phyloP scores from a whole-genome alignment of 2,113 vertebrate genomes.

The Vulpes ferrilata region DNA sequence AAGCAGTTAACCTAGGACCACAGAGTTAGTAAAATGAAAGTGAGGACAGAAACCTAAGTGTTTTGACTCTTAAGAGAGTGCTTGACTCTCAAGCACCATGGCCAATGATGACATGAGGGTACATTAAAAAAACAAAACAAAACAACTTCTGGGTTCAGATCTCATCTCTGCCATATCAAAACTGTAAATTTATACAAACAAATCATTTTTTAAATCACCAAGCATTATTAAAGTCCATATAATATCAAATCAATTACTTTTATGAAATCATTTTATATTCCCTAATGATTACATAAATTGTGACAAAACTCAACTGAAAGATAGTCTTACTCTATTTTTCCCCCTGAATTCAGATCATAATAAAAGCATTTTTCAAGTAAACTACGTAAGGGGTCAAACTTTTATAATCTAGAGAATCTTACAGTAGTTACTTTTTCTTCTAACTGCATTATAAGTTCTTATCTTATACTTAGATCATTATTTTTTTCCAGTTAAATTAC shows the following conservation, averaged over 20 bases:
- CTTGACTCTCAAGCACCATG: background rate
- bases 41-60: background rate
- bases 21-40: background rate
- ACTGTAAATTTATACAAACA: background rate
- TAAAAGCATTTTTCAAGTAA: background rate
- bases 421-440: background rate
- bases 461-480: background rate
- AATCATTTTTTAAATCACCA: background rate
- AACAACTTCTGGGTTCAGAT: background rate
- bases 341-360: background rate
- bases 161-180: background rate
- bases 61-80: background rate
- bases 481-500: background rate
- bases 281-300: background rate
- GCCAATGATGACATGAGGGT: background rate
- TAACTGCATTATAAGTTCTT: background rate
- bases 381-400: background rate
- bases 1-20: background rate
- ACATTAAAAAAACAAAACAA: background rate
- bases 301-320: background rate
- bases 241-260: background rate
- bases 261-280: background rate
- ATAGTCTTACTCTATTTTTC: background rate
- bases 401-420: background rate
- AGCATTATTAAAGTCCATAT: background rate